phyloP scores from a whole-genome alignment of 1,140 invertebrate genomes.

The Zaprionus davidi region DNA sequence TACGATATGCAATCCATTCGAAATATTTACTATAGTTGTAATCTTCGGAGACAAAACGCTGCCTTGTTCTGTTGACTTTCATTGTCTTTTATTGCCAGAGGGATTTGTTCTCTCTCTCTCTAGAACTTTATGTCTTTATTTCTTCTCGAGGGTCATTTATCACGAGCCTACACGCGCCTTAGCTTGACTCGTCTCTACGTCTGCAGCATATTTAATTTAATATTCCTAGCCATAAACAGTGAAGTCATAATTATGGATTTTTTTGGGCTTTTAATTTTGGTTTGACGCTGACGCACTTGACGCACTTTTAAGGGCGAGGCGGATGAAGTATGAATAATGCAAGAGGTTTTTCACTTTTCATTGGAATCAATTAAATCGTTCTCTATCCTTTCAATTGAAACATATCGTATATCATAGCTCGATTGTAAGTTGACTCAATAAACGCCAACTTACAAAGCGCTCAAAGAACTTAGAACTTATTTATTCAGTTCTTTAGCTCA shows the following conservation, averaged over 20 bases:
- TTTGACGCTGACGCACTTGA: constrained; percentile 38
- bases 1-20: constrained; percentile 28
- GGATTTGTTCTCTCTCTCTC: neutral
- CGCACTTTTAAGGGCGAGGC: constrained; percentile 51
- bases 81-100: neutral
- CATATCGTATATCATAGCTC: neutral
- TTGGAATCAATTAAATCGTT: constrained; percentile 2
- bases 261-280: constrained; percentile 60
- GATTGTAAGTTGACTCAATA: constrained; percentile 4
- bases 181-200: constrained; percentile 46
- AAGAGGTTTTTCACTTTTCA: constrained; percentile 66
- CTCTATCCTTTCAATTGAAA: neutral
- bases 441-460: neutral
- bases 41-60: constrained; percentile 12
- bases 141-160: neutral
- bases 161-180: constrained; percentile 32
- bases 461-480: neutral
- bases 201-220: constrained; percentile 66
- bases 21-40: constrained; percentile 8
- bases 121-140: constrained; percentile 24
- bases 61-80: constrained; percentile 14
- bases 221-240: constrained; percentile 16
- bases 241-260: constrained; percentile 56
- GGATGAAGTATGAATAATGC: constrained; percentile 62
- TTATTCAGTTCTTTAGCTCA: neutral